Conservation (phyloP, 2,797 vertebrate species). For the Knipowitschia caucasica region DNA sequence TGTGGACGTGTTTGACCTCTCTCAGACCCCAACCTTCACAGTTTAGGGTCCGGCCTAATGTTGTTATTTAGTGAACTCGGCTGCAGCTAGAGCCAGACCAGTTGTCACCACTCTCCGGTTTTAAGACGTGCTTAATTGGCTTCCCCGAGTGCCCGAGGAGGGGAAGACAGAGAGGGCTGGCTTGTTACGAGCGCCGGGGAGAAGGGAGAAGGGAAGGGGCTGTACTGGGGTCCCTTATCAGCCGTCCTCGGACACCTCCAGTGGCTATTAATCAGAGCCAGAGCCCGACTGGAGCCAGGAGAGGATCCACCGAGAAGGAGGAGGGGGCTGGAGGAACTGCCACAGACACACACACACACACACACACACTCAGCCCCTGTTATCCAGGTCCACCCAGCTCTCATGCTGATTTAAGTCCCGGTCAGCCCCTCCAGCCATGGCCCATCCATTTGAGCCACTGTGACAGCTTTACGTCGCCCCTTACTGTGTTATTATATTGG, state of each 20-base stretch:
- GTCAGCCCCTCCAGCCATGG: conserved; percentile 57
- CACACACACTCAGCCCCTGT: conserved; percentile 49
- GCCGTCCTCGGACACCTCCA: conserved; percentile 87
- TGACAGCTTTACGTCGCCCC: conserved; percentile 88
- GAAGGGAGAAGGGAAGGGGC: conserved; percentile 45
- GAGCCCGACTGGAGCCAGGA: conserved; percentile 86
- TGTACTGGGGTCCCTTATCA: conserved; percentile 72
- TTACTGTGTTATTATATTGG: conserved; percentile 85
- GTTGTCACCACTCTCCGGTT: conserved; percentile 64
- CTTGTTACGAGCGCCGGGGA: conserved; percentile 64
- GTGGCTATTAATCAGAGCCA: conserved; percentile 88
- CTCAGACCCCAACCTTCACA: conserved; percentile 43
- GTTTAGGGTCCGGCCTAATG: conserved; percentile 50
- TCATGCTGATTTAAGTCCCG: conserved; percentile 84
- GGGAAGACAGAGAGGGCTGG: conserved; percentile 43
- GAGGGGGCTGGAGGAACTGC: conserved; percentile 42
- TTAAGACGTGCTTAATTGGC: conserved; percentile 73
- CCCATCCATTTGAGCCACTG: conserved; percentile 65
- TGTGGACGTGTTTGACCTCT: conserved; percentile 34
- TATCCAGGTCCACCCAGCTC: conserved; percentile 69
- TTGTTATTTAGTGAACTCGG: conserved; percentile 42
- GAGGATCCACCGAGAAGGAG: conserved; percentile 59
- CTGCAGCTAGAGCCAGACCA: conserved; percentile 57
- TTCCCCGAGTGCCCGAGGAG: conserved; percentile 56
- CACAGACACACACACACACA: conserved; percentile 68